Conservation (phyloP, 2,888 invertebrate genomes). For the Blastobasis adustella region DNA sequence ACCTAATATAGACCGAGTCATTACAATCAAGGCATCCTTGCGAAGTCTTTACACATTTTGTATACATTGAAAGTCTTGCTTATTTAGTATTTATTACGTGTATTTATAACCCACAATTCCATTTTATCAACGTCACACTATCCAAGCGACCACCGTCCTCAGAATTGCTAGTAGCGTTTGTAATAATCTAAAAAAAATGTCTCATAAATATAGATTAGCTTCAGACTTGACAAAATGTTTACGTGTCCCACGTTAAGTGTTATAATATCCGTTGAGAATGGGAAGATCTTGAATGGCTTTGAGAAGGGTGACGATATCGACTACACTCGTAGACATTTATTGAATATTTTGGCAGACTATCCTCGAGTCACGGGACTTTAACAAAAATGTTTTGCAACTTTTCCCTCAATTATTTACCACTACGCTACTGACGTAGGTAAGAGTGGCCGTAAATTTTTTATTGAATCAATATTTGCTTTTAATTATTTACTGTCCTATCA, state of each 20-base stretch:
- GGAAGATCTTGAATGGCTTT: neutral
- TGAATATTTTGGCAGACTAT: conserved; percentile 39
- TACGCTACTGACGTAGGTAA: no score
- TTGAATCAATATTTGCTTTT: no score
- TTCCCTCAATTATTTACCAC: no score
- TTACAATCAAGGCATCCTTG: no score
- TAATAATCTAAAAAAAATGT: conserved; percentile 20
- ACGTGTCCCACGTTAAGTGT: neutral
- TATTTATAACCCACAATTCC: neutral
- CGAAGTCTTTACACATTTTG: no score
- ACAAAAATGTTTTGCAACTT: conserved; percentile 9
- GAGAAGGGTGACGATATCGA: conserved; percentile 14
- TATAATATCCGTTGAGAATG: conserved; percentile 1
- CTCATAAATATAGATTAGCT: conserved; percentile 18
- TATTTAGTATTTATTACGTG: no score
- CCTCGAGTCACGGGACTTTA: conserved; percentile 32
- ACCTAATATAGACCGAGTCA: no score
- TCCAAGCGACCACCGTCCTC: conserved; percentile 8
- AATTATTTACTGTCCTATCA: no score
- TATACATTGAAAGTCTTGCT: no score
- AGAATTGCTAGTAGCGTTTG: conserved; percentile 13
- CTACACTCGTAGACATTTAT: conserved; percentile 22
- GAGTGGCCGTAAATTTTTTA: no score
- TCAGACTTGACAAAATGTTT: conserved; percentile 12
- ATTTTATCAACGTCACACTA: neutral